Evolutionary conservation across 1,140 invertebrate species (phyloP).

Genomic region (Hylyphantes graminicola): DNA sequence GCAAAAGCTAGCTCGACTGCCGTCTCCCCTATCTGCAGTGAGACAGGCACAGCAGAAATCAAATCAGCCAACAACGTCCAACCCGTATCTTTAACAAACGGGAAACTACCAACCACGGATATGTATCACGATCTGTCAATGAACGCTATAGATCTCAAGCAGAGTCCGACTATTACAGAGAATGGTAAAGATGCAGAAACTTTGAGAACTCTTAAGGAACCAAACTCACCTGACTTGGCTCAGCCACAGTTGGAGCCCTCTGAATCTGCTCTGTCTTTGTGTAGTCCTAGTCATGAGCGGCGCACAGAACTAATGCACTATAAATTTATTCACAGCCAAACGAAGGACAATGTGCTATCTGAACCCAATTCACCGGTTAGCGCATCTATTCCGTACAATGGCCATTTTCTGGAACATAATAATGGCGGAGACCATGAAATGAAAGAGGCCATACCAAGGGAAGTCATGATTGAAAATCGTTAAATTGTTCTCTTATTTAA

Average conservation of each 20-base stretch:
- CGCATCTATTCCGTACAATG: background rate
- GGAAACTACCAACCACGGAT: conserved; percentile 10
- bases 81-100: conserved; percentile 11
- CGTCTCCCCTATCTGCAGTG: background rate
- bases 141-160: conserved; percentile 21
- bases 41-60: background rate
- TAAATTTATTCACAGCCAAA: conserved; percentile 31
- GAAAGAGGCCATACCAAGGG: conserved; percentile 14
- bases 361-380: conserved; percentile 15
- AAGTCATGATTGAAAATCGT: too few species aligned
- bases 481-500: too few species aligned
- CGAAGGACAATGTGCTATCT: conserved; percentile 2
- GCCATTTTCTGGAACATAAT: conserved; percentile 5
- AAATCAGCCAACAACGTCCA: background rate
- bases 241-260: conserved; percentile 16
- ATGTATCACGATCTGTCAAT: conserved; percentile 36
- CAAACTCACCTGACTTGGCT: background rate
- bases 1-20: conserved; percentile 1
- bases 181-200: background rate
- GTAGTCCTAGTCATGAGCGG: conserved; percentile 42
- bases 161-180: conserved; percentile 7
- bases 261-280: conserved; percentile 16
- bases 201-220: conserved; percentile 18
- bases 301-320: conserved; percentile 21
- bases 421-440: conserved; percentile 13